phyloP scores from a whole-genome alignment of 2,113 vertebrate species.

The Irena cyanogastra region DNA sequence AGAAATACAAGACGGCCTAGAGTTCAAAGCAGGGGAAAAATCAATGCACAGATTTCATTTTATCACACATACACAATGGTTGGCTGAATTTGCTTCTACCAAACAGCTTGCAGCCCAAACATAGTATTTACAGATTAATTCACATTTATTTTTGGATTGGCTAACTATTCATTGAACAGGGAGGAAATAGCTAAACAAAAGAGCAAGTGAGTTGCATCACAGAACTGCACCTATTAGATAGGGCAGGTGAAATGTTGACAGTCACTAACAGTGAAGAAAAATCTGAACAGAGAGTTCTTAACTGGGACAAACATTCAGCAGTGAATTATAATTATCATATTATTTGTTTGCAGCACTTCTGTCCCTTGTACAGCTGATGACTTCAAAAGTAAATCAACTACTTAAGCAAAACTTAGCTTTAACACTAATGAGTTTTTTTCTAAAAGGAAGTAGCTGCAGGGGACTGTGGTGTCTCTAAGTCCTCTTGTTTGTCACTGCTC shows the following conservation, averaged over 20 bases:
- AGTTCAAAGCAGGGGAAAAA: not conserved
- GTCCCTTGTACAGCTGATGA: not conserved
- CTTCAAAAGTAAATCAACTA: not conserved
- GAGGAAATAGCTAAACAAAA: not conserved
- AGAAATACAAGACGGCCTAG: not conserved
- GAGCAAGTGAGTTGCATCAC: not conserved
- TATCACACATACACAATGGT: not conserved
- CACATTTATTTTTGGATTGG: not conserved
- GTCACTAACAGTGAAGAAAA: not conserved
- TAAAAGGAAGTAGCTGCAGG: not conserved
- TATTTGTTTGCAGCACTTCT: not conserved
- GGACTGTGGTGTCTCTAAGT: not conserved
- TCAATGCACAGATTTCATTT: not conserved
- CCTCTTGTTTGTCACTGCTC: not conserved
- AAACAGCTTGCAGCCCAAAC: not conserved
- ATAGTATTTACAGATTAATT: not conserved
- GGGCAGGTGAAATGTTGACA: not conserved
- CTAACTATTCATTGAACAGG: not conserved
- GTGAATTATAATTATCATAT: not conserved
- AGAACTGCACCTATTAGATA: not conserved
- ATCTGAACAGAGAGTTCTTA: not conserved
- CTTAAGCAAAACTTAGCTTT: not conserved
- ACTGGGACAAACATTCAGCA: not conserved
- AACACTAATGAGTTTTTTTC: not conserved
- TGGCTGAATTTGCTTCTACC: not conserved